Evolutionary conservation across 92 coral and sea anemone genomes (phyloP).

Genomic region (Paragorgia papillata): DNA sequence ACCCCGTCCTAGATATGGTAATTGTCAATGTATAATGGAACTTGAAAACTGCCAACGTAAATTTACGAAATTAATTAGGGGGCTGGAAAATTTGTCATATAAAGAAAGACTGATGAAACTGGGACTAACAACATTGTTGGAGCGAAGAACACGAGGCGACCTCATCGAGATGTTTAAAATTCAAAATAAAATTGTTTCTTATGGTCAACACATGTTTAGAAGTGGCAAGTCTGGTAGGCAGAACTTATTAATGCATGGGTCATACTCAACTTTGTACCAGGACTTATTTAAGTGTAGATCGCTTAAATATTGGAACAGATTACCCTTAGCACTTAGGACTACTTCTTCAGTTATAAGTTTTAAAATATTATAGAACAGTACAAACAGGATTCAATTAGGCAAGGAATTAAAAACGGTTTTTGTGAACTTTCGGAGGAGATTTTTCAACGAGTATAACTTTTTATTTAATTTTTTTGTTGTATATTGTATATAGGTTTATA

Average conservation of each 20-base stretch:
- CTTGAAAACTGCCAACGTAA: conserved; percentile 34
- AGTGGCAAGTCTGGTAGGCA: not conserved
- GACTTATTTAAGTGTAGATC: conserved; percentile 12
- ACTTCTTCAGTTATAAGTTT: not conserved
- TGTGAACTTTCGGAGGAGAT: conserved; percentile 26
- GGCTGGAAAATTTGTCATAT: conserved; percentile 14
- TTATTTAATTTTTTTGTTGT: not conserved
- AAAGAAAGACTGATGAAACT: conserved; percentile 3
- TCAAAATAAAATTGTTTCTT: not conserved
- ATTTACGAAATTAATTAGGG: conserved; percentile 25
- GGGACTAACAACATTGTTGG: conserved; percentile 27
- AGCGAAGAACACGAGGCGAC: conserved; percentile 41
- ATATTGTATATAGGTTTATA: not conserved
- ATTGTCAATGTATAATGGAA: conserved; percentile 13
- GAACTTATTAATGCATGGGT: not conserved
- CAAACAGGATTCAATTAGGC: not conserved
- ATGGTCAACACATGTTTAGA: not conserved
- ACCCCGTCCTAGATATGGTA: conserved; percentile 15
- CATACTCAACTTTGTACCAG: not conserved
- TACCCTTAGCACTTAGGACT: conserved; percentile 2
- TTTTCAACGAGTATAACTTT: not conserved
- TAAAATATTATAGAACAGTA: not conserved
- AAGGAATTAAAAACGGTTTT: conserved; percentile 2
- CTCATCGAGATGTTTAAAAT: conserved; percentile 39
- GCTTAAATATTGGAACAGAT: conserved; percentile 1